phyloP scores from a whole-genome alignment of 2,888 invertebrate species.

The Lithophane ornitopus region DNA sequence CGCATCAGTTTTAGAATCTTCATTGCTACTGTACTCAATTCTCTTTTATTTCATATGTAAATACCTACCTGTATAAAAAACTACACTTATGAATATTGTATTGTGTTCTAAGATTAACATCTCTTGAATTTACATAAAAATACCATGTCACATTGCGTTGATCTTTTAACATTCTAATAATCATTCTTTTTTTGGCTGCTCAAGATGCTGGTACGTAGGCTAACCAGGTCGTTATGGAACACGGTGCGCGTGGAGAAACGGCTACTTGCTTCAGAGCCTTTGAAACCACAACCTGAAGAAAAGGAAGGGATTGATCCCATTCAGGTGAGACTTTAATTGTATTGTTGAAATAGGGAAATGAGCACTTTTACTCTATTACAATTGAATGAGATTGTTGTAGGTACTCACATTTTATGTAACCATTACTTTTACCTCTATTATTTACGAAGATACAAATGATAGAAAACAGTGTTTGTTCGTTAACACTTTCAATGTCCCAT shows the following conservation, averaged over 20 bases:
- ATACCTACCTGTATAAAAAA: conserved; percentile 14
- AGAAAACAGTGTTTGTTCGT: neutral
- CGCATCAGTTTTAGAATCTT: neutral
- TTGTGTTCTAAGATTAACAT: conserved; percentile 50
- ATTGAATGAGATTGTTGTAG: neutral
- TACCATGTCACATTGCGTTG: conserved; percentile 26
- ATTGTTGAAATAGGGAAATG: neutral
- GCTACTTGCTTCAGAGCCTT: conserved; percentile 82
- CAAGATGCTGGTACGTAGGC: conserved; percentile 85
- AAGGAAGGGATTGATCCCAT: conserved; percentile 79
- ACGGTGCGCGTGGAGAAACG: conserved; percentile 77
- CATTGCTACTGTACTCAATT: neutral
- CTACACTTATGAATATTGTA: conserved; percentile 3
- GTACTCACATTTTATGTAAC: neutral
- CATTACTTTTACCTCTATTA: neutral
- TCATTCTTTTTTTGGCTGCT: conserved; percentile 52
- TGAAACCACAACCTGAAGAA: conserved; percentile 77
- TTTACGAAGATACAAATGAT: neutral
- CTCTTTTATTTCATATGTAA: conserved; percentile 26
- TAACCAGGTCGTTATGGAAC: conserved; percentile 82
- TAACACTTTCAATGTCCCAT: too few relatives aligned
- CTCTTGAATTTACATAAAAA: conserved; percentile 58
- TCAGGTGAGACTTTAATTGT: conserved; percentile 74
- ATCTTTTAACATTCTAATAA: conserved; percentile 25
- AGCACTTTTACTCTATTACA: neutral